Base-by-base conservation (phyloP, 2,113 vertebrate genomes). In the Hassar affinis region DNA sequence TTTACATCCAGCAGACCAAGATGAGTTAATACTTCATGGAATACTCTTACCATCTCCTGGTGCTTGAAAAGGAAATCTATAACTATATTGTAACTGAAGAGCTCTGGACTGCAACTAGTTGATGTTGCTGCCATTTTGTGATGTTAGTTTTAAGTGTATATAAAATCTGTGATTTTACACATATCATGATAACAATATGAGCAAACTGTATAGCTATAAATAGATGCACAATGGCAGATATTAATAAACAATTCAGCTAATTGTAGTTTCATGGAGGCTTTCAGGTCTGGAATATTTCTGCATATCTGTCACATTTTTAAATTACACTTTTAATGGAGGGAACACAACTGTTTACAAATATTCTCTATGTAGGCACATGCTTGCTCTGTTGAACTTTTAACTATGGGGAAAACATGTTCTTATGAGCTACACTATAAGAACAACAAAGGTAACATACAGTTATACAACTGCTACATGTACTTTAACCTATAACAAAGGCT, bases 11-110 rank as follows among this genome's bases (percentile, higher is more conserved):
- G 90, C 88, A 89, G 54, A 88, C 85, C 59, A 77, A 90, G 88
- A 90, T 89, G 86, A 68, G 88, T 54, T 88, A 93, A 90, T 90
- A 90, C 89, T 69, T 90, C 88, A 90, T 88, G 88, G 90, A 93
- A 90, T 76, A 78, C 14, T 42, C 11, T 66, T 88, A 89, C 85
- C 85, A 90, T 90, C 88, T 80, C 18, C 68, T 69, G 59, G 87
- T 89, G 90, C 88, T 64, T 25, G 86, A 88, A 42, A 35, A 86
- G 90, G 90, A 89, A 86, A 89, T 88, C 87, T 88, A 85, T 91
- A 91, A 6, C 38, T 89, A 90, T 8, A 4, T 2, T 54, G 33
- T 33, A 76, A 90, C 77, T 85, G 87, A 89, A 91, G 86, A 84
- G 88, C 89, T 85, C 86, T 84, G 88, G 86, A 88, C 88, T 87